Evolutionary conservation across 1,140 invertebrate species (phyloP).

Genomic region (Pseudomyrmex concolor): DNA sequence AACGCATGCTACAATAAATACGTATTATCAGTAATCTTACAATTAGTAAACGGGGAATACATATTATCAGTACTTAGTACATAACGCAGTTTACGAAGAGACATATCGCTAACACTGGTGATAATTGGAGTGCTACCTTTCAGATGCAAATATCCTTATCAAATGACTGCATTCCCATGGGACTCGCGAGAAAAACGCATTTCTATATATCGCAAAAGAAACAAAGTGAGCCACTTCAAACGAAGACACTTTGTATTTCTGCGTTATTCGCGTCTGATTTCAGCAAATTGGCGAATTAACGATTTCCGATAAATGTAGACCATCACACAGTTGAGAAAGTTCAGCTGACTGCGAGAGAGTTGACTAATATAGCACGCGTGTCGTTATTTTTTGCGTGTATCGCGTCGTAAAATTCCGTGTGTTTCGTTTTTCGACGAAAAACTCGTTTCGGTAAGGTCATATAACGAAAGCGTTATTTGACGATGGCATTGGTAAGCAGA

Average conservation of each 20-base stretch:
- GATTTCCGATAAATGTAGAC: background rate
- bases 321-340: background rate
- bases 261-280: background rate
- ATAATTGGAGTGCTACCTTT: slow-evolving; percentile 11
- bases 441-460: slow-evolving; percentile 2
- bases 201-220: background rate
- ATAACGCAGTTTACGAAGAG: background rate
- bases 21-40: background rate
- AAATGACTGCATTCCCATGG: background rate
- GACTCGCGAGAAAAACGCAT: background rate
- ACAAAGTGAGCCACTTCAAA: background rate
- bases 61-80: too few relatives aligned
- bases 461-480: slow-evolving; percentile 25
- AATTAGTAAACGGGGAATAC: background rate
- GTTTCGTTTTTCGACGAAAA: background rate
- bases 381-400: background rate
- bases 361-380: slow-evolving; percentile 4
- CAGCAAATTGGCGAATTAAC: background rate
- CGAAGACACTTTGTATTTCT: background rate
- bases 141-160: slow-evolving; percentile 47
- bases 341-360: background rate
- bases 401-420: background rate
- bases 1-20: background rate
- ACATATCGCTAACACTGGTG: background rate
- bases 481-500: background rate